These are phyloP conservation scores for Eumaeus atala DNA, from an alignment of 1,140 invertebrate species.

Conservation along the genomic window DNA sequence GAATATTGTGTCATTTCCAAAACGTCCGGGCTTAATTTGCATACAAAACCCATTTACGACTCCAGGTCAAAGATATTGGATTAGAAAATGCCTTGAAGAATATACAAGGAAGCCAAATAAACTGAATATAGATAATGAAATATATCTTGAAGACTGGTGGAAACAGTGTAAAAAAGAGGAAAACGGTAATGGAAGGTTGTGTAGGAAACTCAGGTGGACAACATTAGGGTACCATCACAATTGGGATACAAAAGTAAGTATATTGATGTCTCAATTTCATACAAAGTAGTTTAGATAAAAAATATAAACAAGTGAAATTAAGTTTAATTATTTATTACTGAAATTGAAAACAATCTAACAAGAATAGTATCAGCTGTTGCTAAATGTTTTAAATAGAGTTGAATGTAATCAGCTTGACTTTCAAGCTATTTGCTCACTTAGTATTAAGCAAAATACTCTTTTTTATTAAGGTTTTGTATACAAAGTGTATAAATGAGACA, in stretches of 20 bases:
- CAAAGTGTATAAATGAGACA: no score
- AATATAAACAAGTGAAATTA: no score
- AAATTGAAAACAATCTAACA: no score
- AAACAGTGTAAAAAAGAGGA: constrained; percentile 53
- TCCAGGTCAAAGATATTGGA: constrained; percentile 88
- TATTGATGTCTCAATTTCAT: constrained; percentile 44
- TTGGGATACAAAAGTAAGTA: constrained; percentile 91
- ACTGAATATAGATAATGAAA: constrained; percentile 79
- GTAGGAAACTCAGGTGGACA: constrained; percentile 88
- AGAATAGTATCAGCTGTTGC: no score
- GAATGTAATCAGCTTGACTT: no score
- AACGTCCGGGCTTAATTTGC: constrained; percentile 82
- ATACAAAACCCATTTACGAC: constrained; percentile 89
- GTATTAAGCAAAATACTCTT: no score
- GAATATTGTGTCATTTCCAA: constrained; percentile 74
- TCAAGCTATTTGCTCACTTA: no score
- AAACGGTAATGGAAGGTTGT: constrained; percentile 50
- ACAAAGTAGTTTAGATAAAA: no score
- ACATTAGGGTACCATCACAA: constrained; percentile 97
- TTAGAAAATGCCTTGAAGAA: constrained; percentile 82
- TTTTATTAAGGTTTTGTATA: no score
- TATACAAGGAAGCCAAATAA: constrained; percentile 86
- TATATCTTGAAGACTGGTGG: constrained; percentile 56
- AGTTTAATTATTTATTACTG: no score
- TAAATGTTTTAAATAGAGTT: no score